Conservation (phyloP, 2,113 vertebrate genomes). For the Echinops telfairi region DNA sequence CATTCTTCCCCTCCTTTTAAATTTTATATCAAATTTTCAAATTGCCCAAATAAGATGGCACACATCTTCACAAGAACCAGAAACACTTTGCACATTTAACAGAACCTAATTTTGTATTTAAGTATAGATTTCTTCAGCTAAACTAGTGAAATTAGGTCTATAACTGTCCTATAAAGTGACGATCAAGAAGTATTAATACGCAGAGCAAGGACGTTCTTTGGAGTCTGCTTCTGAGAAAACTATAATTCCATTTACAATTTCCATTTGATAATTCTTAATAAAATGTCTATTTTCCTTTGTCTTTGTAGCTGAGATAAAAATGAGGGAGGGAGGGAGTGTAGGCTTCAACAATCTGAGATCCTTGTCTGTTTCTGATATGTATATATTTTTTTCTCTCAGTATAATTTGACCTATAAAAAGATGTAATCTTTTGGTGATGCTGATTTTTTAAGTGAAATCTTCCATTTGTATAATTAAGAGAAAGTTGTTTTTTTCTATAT, state of each 20-base stretch:
- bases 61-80: neutral
- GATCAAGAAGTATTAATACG: neutral
- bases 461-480: neutral
- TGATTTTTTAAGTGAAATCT: neutral
- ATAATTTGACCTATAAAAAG: neutral
- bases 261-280: neutral
- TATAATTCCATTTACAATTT: neutral
- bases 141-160: neutral
- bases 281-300: neutral
- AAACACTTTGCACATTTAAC: neutral
- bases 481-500: neutral
- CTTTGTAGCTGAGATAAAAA: neutral
- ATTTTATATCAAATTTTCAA: neutral
- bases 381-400: neutral
- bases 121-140: neutral
- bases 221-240: neutral
- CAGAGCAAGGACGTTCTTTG: neutral
- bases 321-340: neutral
- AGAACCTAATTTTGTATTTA: neutral
- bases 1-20: neutral
- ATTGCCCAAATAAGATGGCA: neutral
- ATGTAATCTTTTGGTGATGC: neutral
- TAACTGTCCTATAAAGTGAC: neutral
- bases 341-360: neutral
- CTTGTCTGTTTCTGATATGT: neutral